Evolutionary conservation across 1,140 invertebrate species (phyloP).

Genomic region (Heliconius nattereri): DNA sequence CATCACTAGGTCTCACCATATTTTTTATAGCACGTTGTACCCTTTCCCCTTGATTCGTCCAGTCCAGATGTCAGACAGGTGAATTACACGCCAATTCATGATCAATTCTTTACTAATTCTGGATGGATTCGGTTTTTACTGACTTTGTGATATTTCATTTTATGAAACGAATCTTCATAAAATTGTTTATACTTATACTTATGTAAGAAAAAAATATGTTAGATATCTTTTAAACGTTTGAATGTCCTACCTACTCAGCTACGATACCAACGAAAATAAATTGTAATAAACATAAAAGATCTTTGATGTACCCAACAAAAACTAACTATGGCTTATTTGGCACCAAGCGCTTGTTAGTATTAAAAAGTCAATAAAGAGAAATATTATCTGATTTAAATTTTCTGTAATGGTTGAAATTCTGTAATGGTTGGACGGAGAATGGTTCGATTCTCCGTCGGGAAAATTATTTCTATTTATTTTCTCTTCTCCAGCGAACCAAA

Average conservation of each 20-base stretch:
- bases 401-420: too few species aligned
- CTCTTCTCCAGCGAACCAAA: neutral
- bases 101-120: constrained; percentile 46
- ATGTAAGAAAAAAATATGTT: too few species aligned
- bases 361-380: too few species aligned
- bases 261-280: too few species aligned
- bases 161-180: constrained; percentile 13
- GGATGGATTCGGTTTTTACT: constrained; percentile 34
- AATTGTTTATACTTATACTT: neutral
- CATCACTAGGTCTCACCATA: constrained; percentile 8
- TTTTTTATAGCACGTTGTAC: constrained; percentile 20
- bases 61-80: constrained; percentile 60
- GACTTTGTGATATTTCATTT: constrained; percentile 31
- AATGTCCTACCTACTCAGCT: neutral
- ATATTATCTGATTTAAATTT: too few species aligned
- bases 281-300: too few species aligned
- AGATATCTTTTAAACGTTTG: neutral
- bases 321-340: too few species aligned
- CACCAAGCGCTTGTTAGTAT: too few species aligned
- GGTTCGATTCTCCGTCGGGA: too few species aligned
- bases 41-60: constrained; percentile 15
- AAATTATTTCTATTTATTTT: too few species aligned
- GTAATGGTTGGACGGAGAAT: too few species aligned
- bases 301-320: too few species aligned
- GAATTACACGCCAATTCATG: constrained; percentile 52